Conservation (phyloP, 2,888 invertebrate genomes). For the Exephanes ischioxanthus region DNA sequence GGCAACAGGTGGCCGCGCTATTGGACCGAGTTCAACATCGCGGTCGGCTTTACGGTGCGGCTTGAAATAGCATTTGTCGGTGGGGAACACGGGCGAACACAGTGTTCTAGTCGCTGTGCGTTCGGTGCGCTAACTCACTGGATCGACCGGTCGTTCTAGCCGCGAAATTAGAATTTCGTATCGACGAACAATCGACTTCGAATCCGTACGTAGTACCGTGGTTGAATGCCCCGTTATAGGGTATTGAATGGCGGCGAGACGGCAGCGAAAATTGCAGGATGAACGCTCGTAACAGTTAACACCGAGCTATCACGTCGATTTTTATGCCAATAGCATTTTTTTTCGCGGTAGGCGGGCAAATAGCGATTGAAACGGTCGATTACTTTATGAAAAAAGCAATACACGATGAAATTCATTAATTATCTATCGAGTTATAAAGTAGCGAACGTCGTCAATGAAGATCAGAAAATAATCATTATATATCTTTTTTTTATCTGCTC, state of each 20-base stretch:
- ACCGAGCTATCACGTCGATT: slow-evolving; percentile 1
- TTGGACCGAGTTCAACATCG: slow-evolving; percentile 80
- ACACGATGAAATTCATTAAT: background rate
- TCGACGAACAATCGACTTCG: slow-evolving; percentile 64
- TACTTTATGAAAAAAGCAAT: background rate
- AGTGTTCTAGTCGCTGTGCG: background rate
- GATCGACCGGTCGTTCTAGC: slow-evolving; percentile 27
- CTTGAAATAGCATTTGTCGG: slow-evolving; percentile 74
- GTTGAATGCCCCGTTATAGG: background rate
- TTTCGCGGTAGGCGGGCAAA: background rate
- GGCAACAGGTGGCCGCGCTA: slow-evolving; percentile 84
- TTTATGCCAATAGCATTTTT: background rate
- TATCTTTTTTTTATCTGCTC: background rate
- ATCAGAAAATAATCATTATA: background rate
- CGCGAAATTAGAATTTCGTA: slow-evolving; percentile 70
- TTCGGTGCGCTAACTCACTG: slow-evolving; percentile 24
- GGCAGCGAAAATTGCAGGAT: background rate
- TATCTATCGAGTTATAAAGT: background rate
- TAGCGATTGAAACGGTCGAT: background rate
- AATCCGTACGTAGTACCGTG: slow-evolving; percentile 7
- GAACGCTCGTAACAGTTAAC: slow-evolving; percentile 2
- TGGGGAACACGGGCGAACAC: slow-evolving; percentile 12
- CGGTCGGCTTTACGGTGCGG: slow-evolving; percentile 79
- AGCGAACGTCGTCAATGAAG: background rate
- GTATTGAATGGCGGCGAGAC: background rate